phyloP scores from a whole-genome alignment of 2,888 invertebrate species.

The Noctua janthina region DNA sequence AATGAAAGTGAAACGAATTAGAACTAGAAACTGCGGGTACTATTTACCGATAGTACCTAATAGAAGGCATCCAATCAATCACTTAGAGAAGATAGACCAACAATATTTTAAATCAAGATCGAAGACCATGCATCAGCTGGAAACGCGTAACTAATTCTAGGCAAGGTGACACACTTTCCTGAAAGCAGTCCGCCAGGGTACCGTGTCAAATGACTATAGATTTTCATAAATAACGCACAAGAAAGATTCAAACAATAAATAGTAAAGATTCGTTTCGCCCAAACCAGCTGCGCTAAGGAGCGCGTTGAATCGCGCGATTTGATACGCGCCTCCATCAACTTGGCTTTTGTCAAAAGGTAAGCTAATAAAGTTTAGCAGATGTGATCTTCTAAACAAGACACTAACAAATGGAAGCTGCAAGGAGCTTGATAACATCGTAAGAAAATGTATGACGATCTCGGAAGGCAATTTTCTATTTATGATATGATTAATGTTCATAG shows the following conservation, averaged over 20 bases:
- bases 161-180: constrained; percentile 88
- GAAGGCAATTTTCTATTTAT: constrained; percentile 78
- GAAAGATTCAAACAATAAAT: constrained; percentile 88
- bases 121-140: constrained; percentile 78
- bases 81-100: constrained; percentile 67
- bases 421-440: constrained; percentile 77
- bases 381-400: constrained; percentile 89
- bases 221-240: constrained; percentile 88
- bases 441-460: constrained; percentile 77
- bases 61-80: constrained; percentile 69
- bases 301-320: constrained; percentile 86
- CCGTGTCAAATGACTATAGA: constrained; percentile 82
- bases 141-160: constrained; percentile 85
- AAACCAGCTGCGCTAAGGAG: constrained; percentile 89
- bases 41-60: constrained; percentile 25
- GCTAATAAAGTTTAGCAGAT: constrained; percentile 89
- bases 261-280: constrained; percentile 86
- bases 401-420: constrained; percentile 85
- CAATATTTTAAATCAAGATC: constrained; percentile 69
- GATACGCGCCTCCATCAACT: constrained; percentile 89
- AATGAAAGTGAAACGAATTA: constrained; percentile 17
- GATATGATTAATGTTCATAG: constrained; percentile 75
- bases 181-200: constrained; percentile 74
- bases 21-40: background rate
- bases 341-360: constrained; percentile 87